These are phyloP conservation scores for Amorpha juglandis DNA, from an alignment of 2,888 invertebrate genomes.

Conservation along the genomic window DNA sequence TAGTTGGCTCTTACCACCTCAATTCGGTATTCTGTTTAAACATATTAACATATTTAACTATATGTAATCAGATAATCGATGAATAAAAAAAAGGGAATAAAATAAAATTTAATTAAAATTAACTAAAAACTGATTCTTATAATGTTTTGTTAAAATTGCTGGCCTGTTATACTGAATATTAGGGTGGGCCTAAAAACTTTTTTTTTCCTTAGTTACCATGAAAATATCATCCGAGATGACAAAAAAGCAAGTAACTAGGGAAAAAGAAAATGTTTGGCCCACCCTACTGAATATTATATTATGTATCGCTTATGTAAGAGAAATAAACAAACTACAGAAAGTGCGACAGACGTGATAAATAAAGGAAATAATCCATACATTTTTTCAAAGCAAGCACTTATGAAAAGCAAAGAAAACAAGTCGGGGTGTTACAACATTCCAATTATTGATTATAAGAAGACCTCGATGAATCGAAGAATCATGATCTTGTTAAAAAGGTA, in stretches of 20 bases:
- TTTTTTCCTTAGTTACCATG: too few relatives aligned
- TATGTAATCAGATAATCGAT: too few relatives aligned
- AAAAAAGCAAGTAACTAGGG: too few relatives aligned
- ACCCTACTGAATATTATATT: too few relatives aligned
- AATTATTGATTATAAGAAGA: not conserved
- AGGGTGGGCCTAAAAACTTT: conserved; percentile 37
- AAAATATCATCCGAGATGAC: too few relatives aligned
- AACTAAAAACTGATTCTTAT: conserved; percentile 45
- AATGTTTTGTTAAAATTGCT: conserved; percentile 54
- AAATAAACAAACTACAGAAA: conserved; percentile 15
- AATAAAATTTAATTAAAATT: too few relatives aligned
- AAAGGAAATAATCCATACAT: not conserved
- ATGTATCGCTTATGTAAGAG: conserved; percentile 36
- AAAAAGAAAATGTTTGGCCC: too few relatives aligned
- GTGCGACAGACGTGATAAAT: not conserved
- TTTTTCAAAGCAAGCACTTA: not conserved
- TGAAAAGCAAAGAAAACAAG: not conserved
- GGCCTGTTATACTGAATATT: conserved; percentile 51
- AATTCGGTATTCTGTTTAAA: conserved; percentile 55
- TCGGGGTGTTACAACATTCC: not conserved
- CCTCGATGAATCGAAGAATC: not conserved
- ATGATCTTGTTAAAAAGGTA: not conserved
- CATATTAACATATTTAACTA: conserved; percentile 41
- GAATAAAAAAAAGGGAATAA: too few relatives aligned
- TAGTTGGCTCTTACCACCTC: conserved; percentile 29